Percentiles rank a stretch among this genome's conserved stretches.
Conservation (phyloP, 2,113 vertebrate genomes). For the Sturnus vulgaris region DNA sequence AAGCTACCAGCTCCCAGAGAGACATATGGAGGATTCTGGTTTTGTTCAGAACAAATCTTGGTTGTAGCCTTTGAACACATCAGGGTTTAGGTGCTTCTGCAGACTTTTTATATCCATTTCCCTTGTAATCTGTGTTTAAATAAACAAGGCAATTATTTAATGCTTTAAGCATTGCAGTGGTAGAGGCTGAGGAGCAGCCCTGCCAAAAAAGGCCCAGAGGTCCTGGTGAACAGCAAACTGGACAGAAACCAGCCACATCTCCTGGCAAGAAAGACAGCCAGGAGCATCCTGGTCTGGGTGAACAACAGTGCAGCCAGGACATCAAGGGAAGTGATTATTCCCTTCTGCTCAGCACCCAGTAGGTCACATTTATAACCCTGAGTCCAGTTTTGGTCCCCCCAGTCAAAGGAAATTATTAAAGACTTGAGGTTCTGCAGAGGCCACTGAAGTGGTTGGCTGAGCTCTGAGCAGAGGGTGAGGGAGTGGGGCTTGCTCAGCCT, state of each 20-base stretch:
- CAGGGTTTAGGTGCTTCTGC: neutral
- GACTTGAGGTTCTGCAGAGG: neutral
- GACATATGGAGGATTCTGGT: neutral
- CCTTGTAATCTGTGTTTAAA: neutral
- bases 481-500: neutral
- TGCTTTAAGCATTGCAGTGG: neutral
- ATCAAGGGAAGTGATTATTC: neutral
- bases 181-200: neutral
- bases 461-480: neutral
- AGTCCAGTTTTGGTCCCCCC: neutral
- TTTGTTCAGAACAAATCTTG: neutral
- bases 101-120: neutral
- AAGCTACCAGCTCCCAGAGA: neutral
- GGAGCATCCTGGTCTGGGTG: neutral
- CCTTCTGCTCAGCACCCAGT: neutral
- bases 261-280: neutral
- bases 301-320: neutral
- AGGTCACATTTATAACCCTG: neutral
- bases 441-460: neutral
- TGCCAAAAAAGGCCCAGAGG: neutral
- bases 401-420: neutral
- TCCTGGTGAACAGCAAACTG: neutral
- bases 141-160: neutral
- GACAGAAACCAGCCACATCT: neutral
- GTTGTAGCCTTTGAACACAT: neutral